Evolutionary conservation across 1,140 invertebrate genomes (phyloP).

Genomic region (Brachystomella parvula): DNA sequence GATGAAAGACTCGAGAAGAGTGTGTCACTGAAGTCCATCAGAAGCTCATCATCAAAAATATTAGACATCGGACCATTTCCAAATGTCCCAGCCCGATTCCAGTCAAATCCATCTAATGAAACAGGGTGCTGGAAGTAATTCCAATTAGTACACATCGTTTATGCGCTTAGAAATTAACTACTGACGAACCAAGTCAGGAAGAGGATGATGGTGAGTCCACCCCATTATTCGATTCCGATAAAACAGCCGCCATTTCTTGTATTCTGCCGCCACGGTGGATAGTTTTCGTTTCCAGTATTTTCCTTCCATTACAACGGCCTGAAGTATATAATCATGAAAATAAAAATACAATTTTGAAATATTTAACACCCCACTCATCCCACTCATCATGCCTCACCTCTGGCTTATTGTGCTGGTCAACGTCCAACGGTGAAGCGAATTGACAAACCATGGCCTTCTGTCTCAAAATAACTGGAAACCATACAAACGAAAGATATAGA

Average conservation of each 20-base stretch:
- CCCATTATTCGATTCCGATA: slow-evolving; percentile 74
- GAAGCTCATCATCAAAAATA: slow-evolving; percentile 72
- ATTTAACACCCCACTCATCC: neutral
- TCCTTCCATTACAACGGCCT: slow-evolving; percentile 90
- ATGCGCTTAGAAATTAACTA: neutral
- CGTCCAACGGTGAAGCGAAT: slow-evolving; percentile 88
- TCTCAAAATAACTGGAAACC: slow-evolving; percentile 77
- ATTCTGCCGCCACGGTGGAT: slow-evolving; percentile 93
- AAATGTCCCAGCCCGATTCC: slow-evolving; percentile 32
- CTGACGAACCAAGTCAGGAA: slow-evolving; percentile 62
- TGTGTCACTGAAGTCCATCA: slow-evolving; percentile 81
- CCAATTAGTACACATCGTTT: neutral
- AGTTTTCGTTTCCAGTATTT: slow-evolving; percentile 99
- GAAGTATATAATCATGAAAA: slow-evolving; percentile 40
- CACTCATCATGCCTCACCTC: slow-evolving; percentile 57
- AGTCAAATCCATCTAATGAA: slow-evolving; percentile 37
- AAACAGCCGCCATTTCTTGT: slow-evolving; percentile 98
- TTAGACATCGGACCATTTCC: slow-evolving; percentile 31
- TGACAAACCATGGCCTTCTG: slow-evolving; percentile 83
- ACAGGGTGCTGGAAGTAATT: slow-evolving; percentile 30
- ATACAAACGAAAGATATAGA: too few species aligned
- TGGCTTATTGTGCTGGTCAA: slow-evolving; percentile 88
- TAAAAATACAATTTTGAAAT: neutral
- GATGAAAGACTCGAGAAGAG: slow-evolving; percentile 76
- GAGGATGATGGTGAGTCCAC: slow-evolving; percentile 58